Evolutionary conservation across 2,113 vertebrate genomes (phyloP).

Genomic region (Octodon degus): DNA sequence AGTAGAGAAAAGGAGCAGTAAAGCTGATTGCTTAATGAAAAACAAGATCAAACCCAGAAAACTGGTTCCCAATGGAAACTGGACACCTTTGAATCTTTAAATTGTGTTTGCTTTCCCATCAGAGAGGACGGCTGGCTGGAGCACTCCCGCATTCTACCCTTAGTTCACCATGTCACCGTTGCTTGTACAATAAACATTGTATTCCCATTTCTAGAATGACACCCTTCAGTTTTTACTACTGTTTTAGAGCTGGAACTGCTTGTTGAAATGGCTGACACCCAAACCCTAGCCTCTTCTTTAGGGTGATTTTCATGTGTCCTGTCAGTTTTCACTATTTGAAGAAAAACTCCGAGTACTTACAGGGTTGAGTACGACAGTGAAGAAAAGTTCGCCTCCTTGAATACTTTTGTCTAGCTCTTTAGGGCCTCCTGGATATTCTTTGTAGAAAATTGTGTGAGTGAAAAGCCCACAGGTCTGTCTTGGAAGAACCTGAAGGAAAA

Average conservation of each 20-base stretch:
- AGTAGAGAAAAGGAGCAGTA: background rate
- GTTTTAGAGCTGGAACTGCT: background rate
- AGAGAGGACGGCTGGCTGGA: background rate
- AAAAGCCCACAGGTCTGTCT: constrained; percentile 98
- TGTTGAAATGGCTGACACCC: background rate
- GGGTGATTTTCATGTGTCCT: background rate
- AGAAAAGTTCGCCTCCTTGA: constrained; percentile 96
- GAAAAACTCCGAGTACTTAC: constrained; percentile 88
- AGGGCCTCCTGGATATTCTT: constrained; percentile 97
- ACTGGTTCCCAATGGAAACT: background rate
- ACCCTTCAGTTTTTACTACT: background rate
- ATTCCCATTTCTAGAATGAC: background rate
- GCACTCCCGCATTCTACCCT: background rate
- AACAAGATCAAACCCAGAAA: background rate
- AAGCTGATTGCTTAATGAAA: background rate
- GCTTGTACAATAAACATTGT: background rate
- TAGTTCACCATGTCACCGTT: background rate
- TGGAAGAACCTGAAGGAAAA: constrained; percentile 93
- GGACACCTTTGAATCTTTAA: background rate
- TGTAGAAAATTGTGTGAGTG: constrained; percentile 99
- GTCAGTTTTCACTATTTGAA: background rate
- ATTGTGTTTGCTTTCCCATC: background rate
- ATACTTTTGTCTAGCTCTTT: constrained; percentile 98
- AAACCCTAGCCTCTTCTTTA: background rate
- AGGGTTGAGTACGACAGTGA: constrained; percentile 96